phyloP scores from a whole-genome alignment of 2,113 vertebrate species.

The Myodes glareolus region DNA sequence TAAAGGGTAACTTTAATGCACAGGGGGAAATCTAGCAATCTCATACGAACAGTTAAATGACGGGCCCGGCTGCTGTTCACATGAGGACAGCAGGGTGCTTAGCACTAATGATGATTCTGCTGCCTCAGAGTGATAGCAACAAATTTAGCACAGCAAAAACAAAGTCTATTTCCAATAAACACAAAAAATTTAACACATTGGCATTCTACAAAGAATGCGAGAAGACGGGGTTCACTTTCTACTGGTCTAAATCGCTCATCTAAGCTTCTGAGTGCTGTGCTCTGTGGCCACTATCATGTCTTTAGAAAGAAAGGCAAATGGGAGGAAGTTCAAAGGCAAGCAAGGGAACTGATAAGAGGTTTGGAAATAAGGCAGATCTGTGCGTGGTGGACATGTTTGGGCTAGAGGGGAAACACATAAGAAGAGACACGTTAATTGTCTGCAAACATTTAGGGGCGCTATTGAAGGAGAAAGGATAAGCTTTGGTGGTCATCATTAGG shows the following conservation, averaged over 20 bases:
- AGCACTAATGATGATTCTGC: conserved; percentile 6
- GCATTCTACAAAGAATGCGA: conserved; percentile 60
- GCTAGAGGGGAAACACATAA: conserved; percentile 54
- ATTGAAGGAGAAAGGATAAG: neutral
- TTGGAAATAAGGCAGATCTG: conserved; percentile 75
- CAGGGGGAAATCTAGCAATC: conserved; percentile 54
- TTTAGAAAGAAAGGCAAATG: conserved; percentile 72
- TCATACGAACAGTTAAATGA: neutral
- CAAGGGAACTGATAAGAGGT: conserved; percentile 71
- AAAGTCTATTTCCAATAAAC: conserved; percentile 68
- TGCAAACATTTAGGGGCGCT: conserved; percentile 57
- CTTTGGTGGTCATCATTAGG: conserved; percentile 44
- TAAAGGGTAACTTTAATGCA: neutral
- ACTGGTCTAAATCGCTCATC: conserved; percentile 20
- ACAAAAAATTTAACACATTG: conserved; percentile 65
- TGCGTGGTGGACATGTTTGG: conserved; percentile 51
- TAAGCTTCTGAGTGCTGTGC: conserved; percentile 18
- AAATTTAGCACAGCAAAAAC: conserved; percentile 58
- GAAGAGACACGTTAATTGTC: conserved; percentile 24
- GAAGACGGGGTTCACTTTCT: conserved; percentile 43
- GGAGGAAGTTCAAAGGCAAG: conserved; percentile 77
- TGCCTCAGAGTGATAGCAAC: conserved; percentile 22
- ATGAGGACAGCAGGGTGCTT: conserved; percentile 48
- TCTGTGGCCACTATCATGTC: conserved; percentile 47
- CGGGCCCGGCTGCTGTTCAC: conserved; percentile 30